These are phyloP conservation scores for Gephyroberyx darwinii DNA, from an alignment of 2,797 vertebrate genomes.

Conservation along the genomic window DNA sequence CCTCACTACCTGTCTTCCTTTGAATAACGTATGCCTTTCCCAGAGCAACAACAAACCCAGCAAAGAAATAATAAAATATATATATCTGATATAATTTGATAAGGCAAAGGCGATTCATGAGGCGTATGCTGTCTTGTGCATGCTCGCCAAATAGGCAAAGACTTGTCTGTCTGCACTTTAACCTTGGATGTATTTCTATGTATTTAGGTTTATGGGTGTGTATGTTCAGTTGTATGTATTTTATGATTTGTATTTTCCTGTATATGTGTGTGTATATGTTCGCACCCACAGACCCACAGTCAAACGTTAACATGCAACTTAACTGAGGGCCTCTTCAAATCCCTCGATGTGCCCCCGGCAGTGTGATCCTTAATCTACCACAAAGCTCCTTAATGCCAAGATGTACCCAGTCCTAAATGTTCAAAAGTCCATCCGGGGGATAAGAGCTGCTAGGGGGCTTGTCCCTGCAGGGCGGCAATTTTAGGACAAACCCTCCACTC, in stretches of 20 bases:
- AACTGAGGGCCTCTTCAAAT: not conserved
- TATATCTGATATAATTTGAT: not conserved
- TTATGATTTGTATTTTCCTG: too few relatives aligned
- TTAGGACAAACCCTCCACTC: too few relatives aligned
- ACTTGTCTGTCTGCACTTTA: too few relatives aligned
- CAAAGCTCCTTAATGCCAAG: conserved; percentile 9
- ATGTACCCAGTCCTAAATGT: not conserved
- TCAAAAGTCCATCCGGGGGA: conserved; percentile 8
- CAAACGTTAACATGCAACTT: not conserved
- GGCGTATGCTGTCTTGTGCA: not conserved
- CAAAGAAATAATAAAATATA: not conserved
- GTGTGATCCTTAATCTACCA: conserved; percentile 11
- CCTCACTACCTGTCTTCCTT: not conserved
- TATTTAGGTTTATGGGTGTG: too few relatives aligned
- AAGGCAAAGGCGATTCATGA: too few relatives aligned
- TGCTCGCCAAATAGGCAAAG: not conserved
- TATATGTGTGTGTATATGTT: too few relatives aligned
- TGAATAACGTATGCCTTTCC: conserved; percentile 9
- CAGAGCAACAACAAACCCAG: not conserved
- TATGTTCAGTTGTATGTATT: too few relatives aligned
- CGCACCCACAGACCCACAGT: not conserved
- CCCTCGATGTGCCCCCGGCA: conserved; percentile 1
- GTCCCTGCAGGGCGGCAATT: too few relatives aligned
- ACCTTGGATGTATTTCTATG: too few relatives aligned
- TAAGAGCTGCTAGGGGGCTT: not conserved